phyloP scores from a whole-genome alignment of 2,797 vertebrate genomes.

The Neosalanx taihuensis region DNA sequence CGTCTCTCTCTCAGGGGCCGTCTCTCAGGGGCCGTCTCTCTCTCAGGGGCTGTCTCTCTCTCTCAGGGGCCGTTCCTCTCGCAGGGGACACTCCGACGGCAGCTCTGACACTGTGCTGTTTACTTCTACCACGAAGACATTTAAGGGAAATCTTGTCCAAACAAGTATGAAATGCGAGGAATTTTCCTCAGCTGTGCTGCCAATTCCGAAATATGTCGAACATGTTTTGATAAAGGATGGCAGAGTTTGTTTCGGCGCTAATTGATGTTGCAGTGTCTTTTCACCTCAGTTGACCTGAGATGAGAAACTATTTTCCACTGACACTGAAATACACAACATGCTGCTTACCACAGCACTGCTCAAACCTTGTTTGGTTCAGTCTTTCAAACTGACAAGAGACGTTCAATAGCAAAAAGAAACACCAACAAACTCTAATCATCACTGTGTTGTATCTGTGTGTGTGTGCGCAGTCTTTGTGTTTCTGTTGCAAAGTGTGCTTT shows the following conservation, averaged over 20 bases:
- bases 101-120: conserved; percentile 65
- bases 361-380: conserved; percentile 38
- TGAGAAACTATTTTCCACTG: conserved; percentile 43
- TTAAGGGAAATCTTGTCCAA: conserved; percentile 65
- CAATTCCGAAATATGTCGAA: conserved; percentile 58
- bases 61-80: no score
- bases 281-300: conserved; percentile 56
- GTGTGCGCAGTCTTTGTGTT: conserved; percentile 5
- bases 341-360: conserved; percentile 33
- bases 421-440: no score
- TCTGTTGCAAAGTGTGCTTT: conserved; percentile 12
- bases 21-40: no score
- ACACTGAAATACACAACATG: conserved; percentile 4
- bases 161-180: conserved; percentile 74
- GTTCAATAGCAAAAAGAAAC: neutral
- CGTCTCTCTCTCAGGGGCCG: no score
- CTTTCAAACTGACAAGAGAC: neutral
- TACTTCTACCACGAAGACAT: conserved; percentile 56
- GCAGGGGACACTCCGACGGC: conserved; percentile 33
- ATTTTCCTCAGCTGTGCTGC: conserved; percentile 61
- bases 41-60: no score
- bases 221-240: conserved; percentile 68
- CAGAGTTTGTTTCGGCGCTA: conserved; percentile 61
- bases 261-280: conserved; percentile 56
- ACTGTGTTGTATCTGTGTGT: neutral